phyloP scores from a whole-genome alignment of 2,888 invertebrate genomes.

The Hirtodrosophila trivittata region DNA sequence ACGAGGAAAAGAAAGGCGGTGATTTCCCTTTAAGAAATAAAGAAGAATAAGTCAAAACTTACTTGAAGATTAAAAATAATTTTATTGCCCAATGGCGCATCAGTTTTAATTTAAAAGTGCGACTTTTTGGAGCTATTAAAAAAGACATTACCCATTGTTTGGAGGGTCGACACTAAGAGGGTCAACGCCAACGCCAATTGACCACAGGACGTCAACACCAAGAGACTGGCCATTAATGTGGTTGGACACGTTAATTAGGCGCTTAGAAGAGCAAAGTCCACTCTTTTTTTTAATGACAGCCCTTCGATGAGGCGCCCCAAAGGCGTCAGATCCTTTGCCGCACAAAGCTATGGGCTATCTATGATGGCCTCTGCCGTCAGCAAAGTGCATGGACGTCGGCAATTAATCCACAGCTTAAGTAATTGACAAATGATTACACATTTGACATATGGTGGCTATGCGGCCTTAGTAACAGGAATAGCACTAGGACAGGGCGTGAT shows the following conservation, averaged over 20 bases:
- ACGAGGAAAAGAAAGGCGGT: slow-evolving; percentile 3
- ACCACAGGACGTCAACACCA: slow-evolving; percentile 22
- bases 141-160: slow-evolving; percentile 11
- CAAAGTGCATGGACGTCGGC: slow-evolving; percentile 31
- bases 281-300: slow-evolving; percentile 60
- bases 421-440: slow-evolving; percentile 76
- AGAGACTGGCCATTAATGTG: slow-evolving; percentile 40
- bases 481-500: slow-evolving; percentile 20
- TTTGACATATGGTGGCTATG: slow-evolving; percentile 48
- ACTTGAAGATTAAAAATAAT: slow-evolving; percentile 14
- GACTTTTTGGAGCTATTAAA: slow-evolving; percentile 37
- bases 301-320: slow-evolving; percentile 43
- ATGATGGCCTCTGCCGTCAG: slow-evolving; percentile 57
- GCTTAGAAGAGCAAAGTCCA: slow-evolving; percentile 25
- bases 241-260: slow-evolving; percentile 60
- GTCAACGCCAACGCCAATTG: slow-evolving; percentile 29
- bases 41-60: neutral
- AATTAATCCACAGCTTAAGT: slow-evolving; percentile 73
- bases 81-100: slow-evolving; percentile 36
- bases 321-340: slow-evolving; percentile 11
- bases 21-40: slow-evolving; percentile 5
- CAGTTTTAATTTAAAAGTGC: slow-evolving; percentile 34
- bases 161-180: slow-evolving; percentile 26
- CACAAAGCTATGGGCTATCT: slow-evolving; percentile 37
- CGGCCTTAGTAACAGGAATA: neutral